Conservation (phyloP, 2,113 vertebrate genomes). For the Diglossa brunneiventris region DNA sequence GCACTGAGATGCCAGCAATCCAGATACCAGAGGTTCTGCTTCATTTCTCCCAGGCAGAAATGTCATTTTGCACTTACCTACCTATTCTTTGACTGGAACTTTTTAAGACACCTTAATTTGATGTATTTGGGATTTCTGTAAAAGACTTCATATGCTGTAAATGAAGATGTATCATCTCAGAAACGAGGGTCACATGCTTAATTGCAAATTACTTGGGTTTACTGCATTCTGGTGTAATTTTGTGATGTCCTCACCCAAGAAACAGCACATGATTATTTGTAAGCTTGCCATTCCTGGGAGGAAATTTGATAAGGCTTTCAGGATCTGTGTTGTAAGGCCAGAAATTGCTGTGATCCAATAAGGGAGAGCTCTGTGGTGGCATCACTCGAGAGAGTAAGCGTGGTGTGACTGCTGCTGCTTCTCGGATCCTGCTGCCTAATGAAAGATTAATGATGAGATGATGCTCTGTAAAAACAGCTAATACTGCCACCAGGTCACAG, state of each 20-base stretch:
- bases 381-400: constrained; percentile 64
- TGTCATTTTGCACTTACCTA: constrained; percentile 9
- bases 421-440: constrained; percentile 67
- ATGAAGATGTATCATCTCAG: constrained; percentile 49
- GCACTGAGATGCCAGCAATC: background rate
- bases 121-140: constrained; percentile 27
- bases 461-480: constrained; percentile 61
- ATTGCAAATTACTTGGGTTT: constrained; percentile 73
- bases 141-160: constrained; percentile 27
- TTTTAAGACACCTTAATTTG: background rate
- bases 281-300: constrained; percentile 54
- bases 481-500: constrained; percentile 57
- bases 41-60: background rate
- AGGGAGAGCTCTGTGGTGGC: constrained; percentile 53
- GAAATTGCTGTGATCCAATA: constrained; percentile 76
- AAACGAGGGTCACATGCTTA: constrained; percentile 45
- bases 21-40: background rate
- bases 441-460: constrained; percentile 75
- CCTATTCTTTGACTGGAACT: constrained; percentile 10
- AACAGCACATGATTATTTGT: constrained; percentile 73
- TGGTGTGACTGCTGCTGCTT: constrained; percentile 55
- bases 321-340: constrained; percentile 43
- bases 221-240: constrained; percentile 67
- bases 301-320: constrained; percentile 75
- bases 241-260: constrained; percentile 67